Evolutionary conservation across 2,797 vertebrate species (phyloP).

Genomic region (Melanotaenia maccullochi): DNA sequence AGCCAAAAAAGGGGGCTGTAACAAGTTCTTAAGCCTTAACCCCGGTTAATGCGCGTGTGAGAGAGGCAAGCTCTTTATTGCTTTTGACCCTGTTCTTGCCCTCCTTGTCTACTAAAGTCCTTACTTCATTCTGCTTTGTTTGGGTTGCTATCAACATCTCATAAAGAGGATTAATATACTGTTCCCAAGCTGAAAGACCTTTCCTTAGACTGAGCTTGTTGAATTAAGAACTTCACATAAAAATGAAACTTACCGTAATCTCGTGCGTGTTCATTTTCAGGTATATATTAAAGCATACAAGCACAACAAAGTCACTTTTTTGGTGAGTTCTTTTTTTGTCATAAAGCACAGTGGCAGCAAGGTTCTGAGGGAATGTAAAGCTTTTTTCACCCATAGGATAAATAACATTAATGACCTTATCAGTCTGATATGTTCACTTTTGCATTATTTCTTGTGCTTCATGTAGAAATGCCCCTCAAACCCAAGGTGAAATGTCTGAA

Average conservation of each 20-base stretch:
- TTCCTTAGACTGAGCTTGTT: not conserved
- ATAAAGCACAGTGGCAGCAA: not conserved
- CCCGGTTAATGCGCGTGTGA: conserved; percentile 25
- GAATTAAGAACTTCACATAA: not conserved
- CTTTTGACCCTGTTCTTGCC: conserved; percentile 48
- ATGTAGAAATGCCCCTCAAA: not conserved
- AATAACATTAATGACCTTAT: not conserved
- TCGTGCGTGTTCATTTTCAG: not conserved
- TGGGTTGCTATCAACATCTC: conserved; percentile 31
- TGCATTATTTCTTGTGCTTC: not conserved
- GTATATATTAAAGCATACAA: not conserved
- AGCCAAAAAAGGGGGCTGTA: conserved; percentile 23
- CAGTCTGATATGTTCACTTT: not conserved
- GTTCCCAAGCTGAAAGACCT: not conserved
- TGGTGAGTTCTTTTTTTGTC: not conserved
- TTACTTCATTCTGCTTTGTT: conserved; percentile 23
- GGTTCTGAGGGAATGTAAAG: not conserved
- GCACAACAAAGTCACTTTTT: not conserved
- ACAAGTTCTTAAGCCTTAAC: conserved; percentile 39
- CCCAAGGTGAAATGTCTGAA: no score
- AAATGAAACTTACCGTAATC: not conserved
- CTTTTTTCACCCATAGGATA: not conserved
- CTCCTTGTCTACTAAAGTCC: conserved; percentile 28
- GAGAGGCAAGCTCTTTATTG: conserved; percentile 42
- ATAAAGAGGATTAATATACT: conserved; percentile 11